Percentiles rank a stretch among this genome's conserved stretches.
These are phyloP conservation scores for Alligator sinensis DNA, from an alignment of 2,113 vertebrate genomes.

Conservation along the genomic window DNA sequence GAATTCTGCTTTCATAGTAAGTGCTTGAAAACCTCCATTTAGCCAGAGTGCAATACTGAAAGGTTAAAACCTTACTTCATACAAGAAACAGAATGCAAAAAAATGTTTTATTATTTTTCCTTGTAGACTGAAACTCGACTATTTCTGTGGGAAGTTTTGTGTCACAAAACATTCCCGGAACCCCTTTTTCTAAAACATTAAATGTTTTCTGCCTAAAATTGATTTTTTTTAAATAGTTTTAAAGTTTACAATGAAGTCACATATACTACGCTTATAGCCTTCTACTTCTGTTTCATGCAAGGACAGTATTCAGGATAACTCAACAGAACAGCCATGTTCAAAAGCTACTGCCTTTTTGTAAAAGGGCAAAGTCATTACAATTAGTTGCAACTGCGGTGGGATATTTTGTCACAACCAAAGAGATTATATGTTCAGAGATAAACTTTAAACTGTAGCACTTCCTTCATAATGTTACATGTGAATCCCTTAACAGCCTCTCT, in stretches of 20 bases:
- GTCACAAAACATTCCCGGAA: neutral
- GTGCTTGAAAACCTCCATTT: neutral
- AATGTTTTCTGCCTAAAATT: neutral
- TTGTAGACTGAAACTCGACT: neutral
- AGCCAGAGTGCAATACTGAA: neutral
- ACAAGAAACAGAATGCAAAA: constrained; percentile 2
- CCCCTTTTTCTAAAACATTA: neutral
- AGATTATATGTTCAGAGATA: neutral
- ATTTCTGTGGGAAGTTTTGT: neutral
- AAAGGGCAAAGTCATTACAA: neutral
- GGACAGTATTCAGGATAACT: constrained; percentile 23
- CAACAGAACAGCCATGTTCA: constrained; percentile 6
- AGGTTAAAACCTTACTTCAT: constrained; percentile 21
- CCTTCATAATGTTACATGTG: neutral
- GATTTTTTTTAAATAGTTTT: neutral
- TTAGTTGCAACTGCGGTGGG: neutral
- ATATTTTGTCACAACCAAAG: neutral
- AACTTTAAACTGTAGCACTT: neutral
- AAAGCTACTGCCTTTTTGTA: neutral
- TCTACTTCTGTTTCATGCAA: neutral
- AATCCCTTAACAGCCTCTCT: neutral
- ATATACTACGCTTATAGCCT: neutral
- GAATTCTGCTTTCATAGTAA: neutral
- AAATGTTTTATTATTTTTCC: constrained; percentile 1
- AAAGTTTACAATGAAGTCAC: neutral